Percentiles rank a stretch among this genome's conserved stretches.
phyloP scores from a whole-genome alignment of 2,113 vertebrate genomes.

The Podarcis muralis region DNA sequence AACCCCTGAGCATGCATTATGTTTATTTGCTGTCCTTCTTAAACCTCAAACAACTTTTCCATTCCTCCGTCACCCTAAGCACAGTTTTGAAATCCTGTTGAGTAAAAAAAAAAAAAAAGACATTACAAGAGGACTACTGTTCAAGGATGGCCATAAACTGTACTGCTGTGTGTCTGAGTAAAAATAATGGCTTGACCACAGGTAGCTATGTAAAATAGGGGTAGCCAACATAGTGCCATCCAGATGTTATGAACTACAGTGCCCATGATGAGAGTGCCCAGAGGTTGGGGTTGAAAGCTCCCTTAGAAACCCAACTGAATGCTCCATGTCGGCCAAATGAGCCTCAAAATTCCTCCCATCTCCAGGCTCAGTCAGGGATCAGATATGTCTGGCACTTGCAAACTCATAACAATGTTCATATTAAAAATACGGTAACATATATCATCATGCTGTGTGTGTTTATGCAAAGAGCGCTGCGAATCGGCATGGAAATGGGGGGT shows the following conservation, averaged over 20 bases:
- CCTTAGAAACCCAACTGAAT: neutral
- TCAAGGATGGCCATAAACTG: neutral
- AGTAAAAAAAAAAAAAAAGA: too few relatives aligned
- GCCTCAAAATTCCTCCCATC: neutral
- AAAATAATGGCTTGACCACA: neutral
- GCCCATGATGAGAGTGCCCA: neutral
- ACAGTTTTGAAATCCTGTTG: too few relatives aligned
- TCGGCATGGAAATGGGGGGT: too few relatives aligned
- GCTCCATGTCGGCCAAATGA: neutral
- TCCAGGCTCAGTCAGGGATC: neutral
- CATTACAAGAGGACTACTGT: neutral
- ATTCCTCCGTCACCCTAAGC: neutral
- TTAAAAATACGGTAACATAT: too few relatives aligned
- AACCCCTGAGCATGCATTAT: neutral
- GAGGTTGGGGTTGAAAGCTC: neutral
- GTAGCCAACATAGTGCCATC: neutral
- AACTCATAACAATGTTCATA: neutral
- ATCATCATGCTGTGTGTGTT: too few relatives aligned
- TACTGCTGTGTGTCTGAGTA: neutral
- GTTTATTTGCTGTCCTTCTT: neutral
- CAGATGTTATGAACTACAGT: neutral
- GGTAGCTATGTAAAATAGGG: neutral
- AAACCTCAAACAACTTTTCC: neutral
- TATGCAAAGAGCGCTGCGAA: too few relatives aligned
- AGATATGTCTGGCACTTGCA: too few relatives aligned